phyloP scores from a whole-genome alignment of 2,113 vertebrate genomes.

The Strix aluco region DNA sequence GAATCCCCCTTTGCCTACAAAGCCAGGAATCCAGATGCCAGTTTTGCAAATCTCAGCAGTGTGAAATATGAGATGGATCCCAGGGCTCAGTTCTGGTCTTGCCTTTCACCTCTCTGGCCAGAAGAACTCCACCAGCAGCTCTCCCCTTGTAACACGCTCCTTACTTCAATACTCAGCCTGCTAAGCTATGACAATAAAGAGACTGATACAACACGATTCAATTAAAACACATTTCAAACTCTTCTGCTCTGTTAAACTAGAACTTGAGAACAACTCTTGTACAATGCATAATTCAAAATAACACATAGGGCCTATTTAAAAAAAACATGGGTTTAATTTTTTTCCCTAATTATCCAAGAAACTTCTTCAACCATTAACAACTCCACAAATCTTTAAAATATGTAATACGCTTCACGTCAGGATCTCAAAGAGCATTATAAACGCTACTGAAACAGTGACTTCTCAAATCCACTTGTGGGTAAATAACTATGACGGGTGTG shows the following conservation, averaged over 20 bases:
- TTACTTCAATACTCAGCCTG: not conserved
- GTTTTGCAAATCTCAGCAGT: not conserved
- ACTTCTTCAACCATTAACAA: not conserved
- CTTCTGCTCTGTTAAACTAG: not conserved
- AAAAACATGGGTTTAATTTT: not conserved
- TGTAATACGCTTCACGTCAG: not conserved
- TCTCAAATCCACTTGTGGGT: not conserved
- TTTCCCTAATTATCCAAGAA: not conserved
- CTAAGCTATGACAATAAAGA: not conserved
- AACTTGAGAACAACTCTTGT: not conserved
- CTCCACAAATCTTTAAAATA: not conserved
- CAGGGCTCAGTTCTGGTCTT: not conserved
- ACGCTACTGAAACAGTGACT: not conserved
- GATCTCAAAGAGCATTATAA: not conserved
- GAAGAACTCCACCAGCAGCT: not conserved
- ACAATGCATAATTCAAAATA: not conserved
- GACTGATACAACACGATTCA: not conserved
- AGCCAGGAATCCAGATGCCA: not conserved
- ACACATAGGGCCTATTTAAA: not conserved
- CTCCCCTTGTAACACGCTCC: not conserved
- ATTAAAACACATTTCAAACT: not conserved
- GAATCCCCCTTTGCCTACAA: not conserved
- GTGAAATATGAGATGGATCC: not conserved
- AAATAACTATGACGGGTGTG: not conserved
- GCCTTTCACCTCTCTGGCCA: not conserved